A percentile compares a stretch with the other conserved stretches of the same genome.
These are phyloP conservation scores for Cotesia glomerata DNA, from an alignment of 1,140 invertebrate genomes.

Conservation along the genomic window DNA sequence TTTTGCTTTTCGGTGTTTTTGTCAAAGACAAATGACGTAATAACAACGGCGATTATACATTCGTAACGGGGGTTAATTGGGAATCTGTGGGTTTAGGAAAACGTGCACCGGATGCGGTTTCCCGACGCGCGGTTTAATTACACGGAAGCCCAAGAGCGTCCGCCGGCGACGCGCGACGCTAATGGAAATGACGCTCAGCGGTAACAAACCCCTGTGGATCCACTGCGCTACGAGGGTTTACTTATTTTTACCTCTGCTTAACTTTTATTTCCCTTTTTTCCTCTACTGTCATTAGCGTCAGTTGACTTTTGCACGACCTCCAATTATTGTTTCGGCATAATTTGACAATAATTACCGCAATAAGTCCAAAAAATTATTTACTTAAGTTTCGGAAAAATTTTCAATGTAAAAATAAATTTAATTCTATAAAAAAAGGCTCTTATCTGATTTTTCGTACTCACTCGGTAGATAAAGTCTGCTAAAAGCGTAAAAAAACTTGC, in stretches of 20 bases:
- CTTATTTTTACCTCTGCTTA: neutral
- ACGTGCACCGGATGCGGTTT: constrained; percentile 18
- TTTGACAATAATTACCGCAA: too few species aligned
- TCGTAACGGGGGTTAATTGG: constrained; percentile 11
- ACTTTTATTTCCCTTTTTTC: neutral
- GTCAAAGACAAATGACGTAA: neutral
- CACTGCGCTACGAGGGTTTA: neutral
- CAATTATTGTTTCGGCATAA: too few species aligned
- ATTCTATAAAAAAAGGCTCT: too few species aligned
- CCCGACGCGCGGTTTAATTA: constrained; percentile 19
- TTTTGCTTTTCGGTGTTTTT: neutral
- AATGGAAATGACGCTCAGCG: constrained; percentile 15
- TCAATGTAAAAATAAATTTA: too few species aligned
- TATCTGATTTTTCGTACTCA: too few species aligned
- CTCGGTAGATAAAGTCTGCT: too few species aligned
- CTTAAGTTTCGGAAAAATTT: too few species aligned
- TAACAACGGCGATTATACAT: constrained; percentile 19
- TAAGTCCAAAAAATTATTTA: too few species aligned
- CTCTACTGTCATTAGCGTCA: neutral
- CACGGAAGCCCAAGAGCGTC: constrained; percentile 18
- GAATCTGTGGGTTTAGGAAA: constrained; percentile 16
- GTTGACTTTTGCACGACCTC: neutral
- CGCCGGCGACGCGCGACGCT: constrained; percentile 14
- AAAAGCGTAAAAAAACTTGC: too few species aligned
- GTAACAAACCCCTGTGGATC: constrained; percentile 1